Evolutionary conservation across 1,140 invertebrate species (phyloP).

Genomic region (Dinoponera quadriceps): DNA sequence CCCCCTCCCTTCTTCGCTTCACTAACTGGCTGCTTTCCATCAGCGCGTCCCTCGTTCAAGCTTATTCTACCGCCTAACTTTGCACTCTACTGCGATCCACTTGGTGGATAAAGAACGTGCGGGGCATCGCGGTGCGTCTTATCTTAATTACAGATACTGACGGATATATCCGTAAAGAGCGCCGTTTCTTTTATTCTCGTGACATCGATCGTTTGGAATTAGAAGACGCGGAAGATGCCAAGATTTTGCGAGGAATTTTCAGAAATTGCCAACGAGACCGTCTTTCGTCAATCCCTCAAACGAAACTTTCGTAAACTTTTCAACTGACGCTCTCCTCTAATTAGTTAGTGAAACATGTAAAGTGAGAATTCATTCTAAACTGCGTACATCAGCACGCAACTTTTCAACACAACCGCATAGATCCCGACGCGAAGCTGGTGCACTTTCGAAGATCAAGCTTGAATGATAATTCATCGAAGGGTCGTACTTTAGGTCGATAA

Average conservation of each 20-base stretch:
- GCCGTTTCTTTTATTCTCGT: not conserved
- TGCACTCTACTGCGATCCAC: conserved; percentile 62
- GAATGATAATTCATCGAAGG: conserved; percentile 48
- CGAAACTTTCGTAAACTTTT: not conserved
- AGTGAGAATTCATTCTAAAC: not conserved
- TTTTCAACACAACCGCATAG: conserved; percentile 77
- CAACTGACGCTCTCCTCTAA: too few species aligned
- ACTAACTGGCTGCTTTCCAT: conserved; percentile 57
- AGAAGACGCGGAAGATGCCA: not conserved
- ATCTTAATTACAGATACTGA: not conserved
- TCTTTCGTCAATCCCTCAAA: not conserved
- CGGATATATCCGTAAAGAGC: not conserved
- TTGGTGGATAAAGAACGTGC: not conserved
- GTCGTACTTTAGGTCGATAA: conserved; percentile 64
- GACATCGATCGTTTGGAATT: not conserved
- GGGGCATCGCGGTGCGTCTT: not conserved
- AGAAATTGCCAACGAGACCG: not conserved
- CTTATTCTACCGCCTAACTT: conserved; percentile 71
- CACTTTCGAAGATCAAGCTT: conserved; percentile 32
- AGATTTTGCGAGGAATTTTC: not conserved
- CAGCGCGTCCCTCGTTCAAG: conserved; percentile 49
- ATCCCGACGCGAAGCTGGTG: not conserved
- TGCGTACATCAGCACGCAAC: conserved; percentile 46
- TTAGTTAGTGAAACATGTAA: not conserved
- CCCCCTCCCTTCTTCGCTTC: conserved; percentile 65